Evolutionary conservation across 2,113 vertebrate genomes (phyloP), one percentile per base, ranked within the genome.

Genomic region (Oxygymnocypris stewartii): DNA sequence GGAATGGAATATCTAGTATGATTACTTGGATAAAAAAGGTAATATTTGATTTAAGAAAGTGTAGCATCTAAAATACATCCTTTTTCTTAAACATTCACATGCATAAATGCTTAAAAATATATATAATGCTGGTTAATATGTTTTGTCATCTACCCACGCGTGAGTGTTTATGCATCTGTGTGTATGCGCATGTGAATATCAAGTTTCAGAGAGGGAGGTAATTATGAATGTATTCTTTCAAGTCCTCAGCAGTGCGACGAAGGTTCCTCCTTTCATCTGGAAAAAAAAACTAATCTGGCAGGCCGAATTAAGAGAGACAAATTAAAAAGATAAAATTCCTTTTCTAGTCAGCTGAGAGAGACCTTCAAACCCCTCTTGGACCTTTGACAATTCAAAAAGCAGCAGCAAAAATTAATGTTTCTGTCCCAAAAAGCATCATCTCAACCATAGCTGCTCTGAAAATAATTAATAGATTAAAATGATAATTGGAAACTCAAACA

Each of bases 241-340:
- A 69, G 57, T 82, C 80, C 54, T 88, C 75, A 86, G 86, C 71
- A 79, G 84, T 81, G 88, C 61, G 82, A n/a, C 35, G 42, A 61
- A 82, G 47, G 71, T 28, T 67, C 37, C 61, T 71, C 77, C 78
- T 88, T 89, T 89, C 84, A 87, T 88, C 84, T 31, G 51, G 25
- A 83, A 86, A 84, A 31, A 31, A 37, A 84, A 37, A 2, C 65
- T 23, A 25, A 83, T 84, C 69, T 85, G 75, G 76, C 79, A 78
- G 85, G 67, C 14, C 63, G 73, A 86, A 89, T 89, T 86, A 88
- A 79, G 59, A 85, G 79, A 87, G 87, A 81, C 78, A 80, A 85
- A 88, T 88, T 87, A 88, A 87, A 90, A 85, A 88, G 82, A 88
- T 85, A 75, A 88, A 88, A 90, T 85, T 85, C 77, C 73, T 82